Base-by-base conservation (phyloP, 2,888 invertebrate species). In the Emmelina monodactyla region DNA sequence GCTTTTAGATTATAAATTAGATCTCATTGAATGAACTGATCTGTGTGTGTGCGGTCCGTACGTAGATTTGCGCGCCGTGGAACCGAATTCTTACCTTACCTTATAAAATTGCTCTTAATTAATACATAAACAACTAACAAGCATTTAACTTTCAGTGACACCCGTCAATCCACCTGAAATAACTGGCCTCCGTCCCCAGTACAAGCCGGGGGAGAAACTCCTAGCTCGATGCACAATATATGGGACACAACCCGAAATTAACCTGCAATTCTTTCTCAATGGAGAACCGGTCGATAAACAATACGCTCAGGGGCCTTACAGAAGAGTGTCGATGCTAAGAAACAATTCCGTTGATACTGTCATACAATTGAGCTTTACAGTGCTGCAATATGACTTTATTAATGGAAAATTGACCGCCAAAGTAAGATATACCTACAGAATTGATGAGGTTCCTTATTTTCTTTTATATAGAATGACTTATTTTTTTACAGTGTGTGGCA, bases 231-330 rank as follows among this genome's bases (percentile, higher is more conserved):
- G 93, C 70, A 88, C 90, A 5, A 88, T 92, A 14, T 83, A 86
- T 10, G 83, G 87, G 37, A 91, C 92, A 19, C 86, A 88, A 45
- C 93, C 92, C 2, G 88, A 88, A 13, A 88, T 91, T 33, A 84
- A 87, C 53, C 83, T 93, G 40, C 86, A 85, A 52, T 93, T 93
- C 92, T 86, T 88, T 69, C 85, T 93, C 61, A 93, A 93, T 64
- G 89, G 87, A 29, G 83, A 85, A 51, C 86, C 85, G 46, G 85
- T 82, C 3, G 76, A 83, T 25, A 60, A 64, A 29, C 62, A 68
- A 7, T 68, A 82, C 44, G 45, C 85, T 28, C 55, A 58, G 3
- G 81, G 83, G 1, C 83, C 85, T 1, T 82, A 81, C 70, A 58
- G 71, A 39, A 67, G 70, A 36, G 63, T 73, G 32, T 65, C 78